Percentiles rank a stretch among this genome's conserved stretches.
These are phyloP conservation scores for Rugalucina vietnamica DNA, from an alignment of 2,888 invertebrate genomes.

Conservation along the genomic window DNA sequence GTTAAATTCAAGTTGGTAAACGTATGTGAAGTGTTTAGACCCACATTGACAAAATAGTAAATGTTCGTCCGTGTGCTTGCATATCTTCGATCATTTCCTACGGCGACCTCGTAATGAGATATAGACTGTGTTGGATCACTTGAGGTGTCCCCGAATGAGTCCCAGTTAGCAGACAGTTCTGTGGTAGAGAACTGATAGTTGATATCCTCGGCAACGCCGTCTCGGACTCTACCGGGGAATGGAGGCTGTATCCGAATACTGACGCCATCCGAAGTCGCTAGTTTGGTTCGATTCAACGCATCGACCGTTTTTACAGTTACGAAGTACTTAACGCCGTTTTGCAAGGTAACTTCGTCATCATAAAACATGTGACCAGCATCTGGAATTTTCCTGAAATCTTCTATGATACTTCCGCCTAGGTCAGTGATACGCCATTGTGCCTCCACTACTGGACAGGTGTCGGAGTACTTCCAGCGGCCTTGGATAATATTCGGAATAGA, in stretches of 20 bases:
- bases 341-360: slow-evolving; percentile 60
- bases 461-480: slow-evolving; percentile 65
- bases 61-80: slow-evolving; percentile 64
- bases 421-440: slow-evolving; percentile 60
- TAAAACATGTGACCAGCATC: slow-evolving; percentile 38
- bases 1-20: slow-evolving; percentile 65
- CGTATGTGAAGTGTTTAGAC: slow-evolving; percentile 64
- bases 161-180: slow-evolving; percentile 69
- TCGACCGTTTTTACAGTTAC: slow-evolving; percentile 52
- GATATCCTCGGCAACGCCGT: slow-evolving; percentile 62
- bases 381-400: slow-evolving; percentile 35
- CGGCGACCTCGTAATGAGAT: slow-evolving; percentile 67
- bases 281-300: slow-evolving; percentile 46
- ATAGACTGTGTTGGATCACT: slow-evolving; percentile 60
- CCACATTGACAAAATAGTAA: slow-evolving; percentile 66
- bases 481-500: slow-evolving; percentile 51
- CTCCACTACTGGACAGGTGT: slow-evolving; percentile 61
- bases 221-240: slow-evolving; percentile 63
- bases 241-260: slow-evolving; percentile 66
- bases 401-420: slow-evolving; percentile 51
- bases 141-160: slow-evolving; percentile 60
- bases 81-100: slow-evolving; percentile 72
- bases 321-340: slow-evolving; percentile 66
- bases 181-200: slow-evolving; percentile 59
- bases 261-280: slow-evolving; percentile 64